Evolutionary conservation across 2,797 vertebrate genomes (phyloP), one percentile per base, ranked within the genome.

Genomic region (Danionella dracula): DNA sequence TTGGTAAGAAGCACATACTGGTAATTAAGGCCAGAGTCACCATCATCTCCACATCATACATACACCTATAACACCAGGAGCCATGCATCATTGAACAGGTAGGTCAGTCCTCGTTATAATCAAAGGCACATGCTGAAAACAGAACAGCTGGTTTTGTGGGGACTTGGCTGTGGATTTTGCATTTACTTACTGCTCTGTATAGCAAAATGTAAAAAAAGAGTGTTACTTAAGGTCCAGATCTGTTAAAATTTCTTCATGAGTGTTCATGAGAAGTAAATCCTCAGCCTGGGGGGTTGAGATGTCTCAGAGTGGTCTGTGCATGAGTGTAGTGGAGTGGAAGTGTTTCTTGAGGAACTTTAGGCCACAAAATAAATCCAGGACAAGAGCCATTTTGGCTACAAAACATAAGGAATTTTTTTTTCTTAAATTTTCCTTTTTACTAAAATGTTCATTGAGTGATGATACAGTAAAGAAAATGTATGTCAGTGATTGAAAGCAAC

Each of bases 41-140:
- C 32, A 19, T 17, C 29, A 13, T 19, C 60, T 46, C 8, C 16
- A 12, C 16, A 20, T 13, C 17, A 49, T 17, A 27, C 4, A 32
- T 15, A 42, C 50, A 68, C 60, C 51, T 66, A 49, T 20, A 34
- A 9, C 8, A 4, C 8, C 12, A 49, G 5, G 16, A 15, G 15
- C 54, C 34, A 59, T 51, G 32, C 54, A 67, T 73, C 62, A 59
- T 29, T 40, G 19, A 54, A 46, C 34, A 66, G 70, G 40, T 23
- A 59, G 51, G 53, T 58, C 70, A 37, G 44, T 20, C 40, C 35
- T 60, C 19, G 70, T 54, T 56, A 72, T 27, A 13, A 38, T 31
- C 11, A 12, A 29, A 21, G 12, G 54, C 23, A 38, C 38, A 42
- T 1, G 13, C 21, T 29, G 17, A 46, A 44, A 23, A 34, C 8